Base-by-base conservation (phyloP, 2,797 vertebrate genomes). In the Sebastolobus altivelis region DNA sequence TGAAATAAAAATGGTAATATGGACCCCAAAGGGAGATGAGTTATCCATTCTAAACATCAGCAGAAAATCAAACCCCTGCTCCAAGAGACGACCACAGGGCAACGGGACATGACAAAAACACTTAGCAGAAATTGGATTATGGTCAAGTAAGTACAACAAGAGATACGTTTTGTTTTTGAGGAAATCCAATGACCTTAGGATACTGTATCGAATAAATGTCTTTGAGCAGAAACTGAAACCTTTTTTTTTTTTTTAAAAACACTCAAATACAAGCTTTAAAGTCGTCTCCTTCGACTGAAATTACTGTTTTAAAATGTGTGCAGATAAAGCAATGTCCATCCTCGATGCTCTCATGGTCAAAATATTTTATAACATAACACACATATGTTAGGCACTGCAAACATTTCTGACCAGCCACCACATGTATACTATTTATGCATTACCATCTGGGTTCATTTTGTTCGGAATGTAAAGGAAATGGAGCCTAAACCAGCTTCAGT, bases 1-100 rank as follows among this genome's bases (percentile, higher is more conserved):
- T 91, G 60, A 92, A 89, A 92, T 88, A 85, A 90, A 91, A 89
- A 90, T 92, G 85, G 68, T 82, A 91, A 90, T 84, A 62, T 52
- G 38, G 61, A 75, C 81, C 84, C 83, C 35, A 7, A 25, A 68
- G 85, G 84, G 75, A 76, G 69, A 89, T 62, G 68, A 83, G 77
- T 70, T 80, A 69, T 88, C 75, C 80, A 73, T 80, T 90, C 66
- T 75, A 66, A 83, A 85, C 81, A 89, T 91, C 79, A 79, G 88
- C 85, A 75, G 79, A 76, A 85, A 79, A 85, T 83, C 82, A 77
- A 80, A 86, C 58, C 72, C 52, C 56, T 62, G 60, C 76, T 82
- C 75, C 38, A 31, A 40, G 66, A 83, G 55, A 75, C 65, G 61
- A 83, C 76, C 78, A 85, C 75, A 63, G 65, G 70, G 80, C 72